Base-by-base conservation (phyloP, 2,113 vertebrate species). In the Barbus barbus region DNA sequence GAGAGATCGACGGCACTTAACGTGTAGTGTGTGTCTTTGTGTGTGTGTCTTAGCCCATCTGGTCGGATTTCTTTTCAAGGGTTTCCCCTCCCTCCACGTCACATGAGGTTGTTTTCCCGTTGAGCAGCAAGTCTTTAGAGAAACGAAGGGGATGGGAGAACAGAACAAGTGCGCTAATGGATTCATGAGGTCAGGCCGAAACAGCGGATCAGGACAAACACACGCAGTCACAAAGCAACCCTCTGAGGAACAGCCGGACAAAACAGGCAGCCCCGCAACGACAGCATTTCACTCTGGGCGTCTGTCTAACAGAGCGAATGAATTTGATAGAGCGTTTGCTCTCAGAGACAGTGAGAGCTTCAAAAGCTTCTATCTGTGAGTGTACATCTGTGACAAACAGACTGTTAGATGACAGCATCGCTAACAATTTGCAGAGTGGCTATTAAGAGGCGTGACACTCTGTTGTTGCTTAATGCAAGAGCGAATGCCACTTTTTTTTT, bases 331-430 rank as follows among this genome's bases (percentile, higher is more conserved):
- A 67, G 58, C 58, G 36, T 79, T 67, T 81, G 44, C 78, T 67
- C 61, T 48, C 60, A 46, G 18, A 81, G 78, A 67, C 38, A 31
- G 20, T 18, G 61, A 79, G 38, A 61, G n/a, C 9, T 8, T 33
- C 18, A 56, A 77, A 78, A 58, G 75, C 75, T 24, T 36, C 75
- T 58, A 24, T 78, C 51, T 78, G 33, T 16, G 77, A 44, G 77
- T 44, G 77, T n/a, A n/a, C n/a, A n/a, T n/a, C n/a, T n/a, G n/a
- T 81, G 60, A 67, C 41, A 81, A 67, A 81, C 78, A 80, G 41
- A 65, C 61, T 81, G 61, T 81, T 81, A 67, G 58, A 67, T 67
- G 38, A 81, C 61, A 81, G 44, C 61, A 51, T 46, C 26, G 3
- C 78, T 48, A 80, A 80, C 58, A 65, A 81, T 81, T 80, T 31